phyloP scores from a whole-genome alignment of 1,140 invertebrate species.

The Cydia amplana region DNA sequence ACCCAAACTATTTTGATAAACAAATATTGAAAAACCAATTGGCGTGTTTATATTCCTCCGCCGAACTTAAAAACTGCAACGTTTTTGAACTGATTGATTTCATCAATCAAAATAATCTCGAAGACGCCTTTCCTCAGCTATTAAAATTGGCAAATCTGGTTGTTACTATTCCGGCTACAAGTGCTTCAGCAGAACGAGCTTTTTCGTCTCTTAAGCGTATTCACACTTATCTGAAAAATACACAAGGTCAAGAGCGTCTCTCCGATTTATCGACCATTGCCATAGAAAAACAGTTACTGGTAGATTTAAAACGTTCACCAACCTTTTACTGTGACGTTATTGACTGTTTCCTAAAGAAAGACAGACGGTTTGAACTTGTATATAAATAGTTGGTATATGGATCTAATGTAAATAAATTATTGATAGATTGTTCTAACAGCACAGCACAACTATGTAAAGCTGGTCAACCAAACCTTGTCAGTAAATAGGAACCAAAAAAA shows the following conservation, averaged over 20 bases:
- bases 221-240: slow-evolving; percentile 27
- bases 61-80: not conserved
- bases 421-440: not conserved
- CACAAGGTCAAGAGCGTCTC: slow-evolving; percentile 8
- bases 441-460: not conserved
- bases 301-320: not conserved
- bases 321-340: slow-evolving; percentile 2
- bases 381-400: slow-evolving; percentile 12
- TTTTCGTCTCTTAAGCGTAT: slow-evolving; percentile 32
- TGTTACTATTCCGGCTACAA: slow-evolving; percentile 13
- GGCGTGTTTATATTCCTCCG: not conserved
- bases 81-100: slow-evolving; percentile 30
- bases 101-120: slow-evolving; percentile 16
- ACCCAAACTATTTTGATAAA: not conserved
- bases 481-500: too few species aligned
- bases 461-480: too few species aligned
- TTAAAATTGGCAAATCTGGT: slow-evolving; percentile 23
- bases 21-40: not conserved
- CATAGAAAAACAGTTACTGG: not conserved
- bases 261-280: not conserved
- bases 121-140: slow-evolving; percentile 14
- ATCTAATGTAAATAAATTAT: not conserved
- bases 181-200: slow-evolving; percentile 22
- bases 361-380: not conserved
- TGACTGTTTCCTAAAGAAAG: not conserved